Conservation (phyloP, 2,888 invertebrate species). For the Zaprionus bogoriensis region DNA sequence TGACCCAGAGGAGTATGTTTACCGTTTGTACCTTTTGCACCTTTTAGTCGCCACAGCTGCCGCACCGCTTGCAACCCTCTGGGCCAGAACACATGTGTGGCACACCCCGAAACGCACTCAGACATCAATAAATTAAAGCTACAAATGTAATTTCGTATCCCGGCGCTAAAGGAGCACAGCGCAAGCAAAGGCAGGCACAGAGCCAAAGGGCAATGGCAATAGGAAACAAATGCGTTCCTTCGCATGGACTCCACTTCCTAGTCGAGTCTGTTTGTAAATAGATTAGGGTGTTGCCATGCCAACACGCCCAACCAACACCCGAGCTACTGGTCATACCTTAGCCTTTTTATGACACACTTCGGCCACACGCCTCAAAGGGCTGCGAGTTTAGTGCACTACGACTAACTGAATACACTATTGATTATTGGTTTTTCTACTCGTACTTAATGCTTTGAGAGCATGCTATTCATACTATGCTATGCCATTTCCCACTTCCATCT, state of each 20-base stretch:
- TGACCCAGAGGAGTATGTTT: constrained; percentile 40
- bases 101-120: constrained; percentile 44
- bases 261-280: constrained; percentile 49
- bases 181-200: not conserved
- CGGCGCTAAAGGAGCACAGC: constrained; percentile 23
- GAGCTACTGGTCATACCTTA: constrained; percentile 50
- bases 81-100: constrained; percentile 22
- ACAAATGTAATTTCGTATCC: constrained; percentile 71
- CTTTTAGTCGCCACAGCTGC: constrained; percentile 15
- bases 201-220: constrained; percentile 22
- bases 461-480: too few relatives aligned
- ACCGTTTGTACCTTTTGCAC: constrained; percentile 38
- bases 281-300: constrained; percentile 71
- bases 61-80: constrained; percentile 32
- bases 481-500: too few relatives aligned
- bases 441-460: too few relatives aligned
- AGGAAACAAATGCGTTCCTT: constrained; percentile 51
- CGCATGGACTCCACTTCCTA: constrained; percentile 31
- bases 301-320: constrained; percentile 26
- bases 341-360: constrained; percentile 59
- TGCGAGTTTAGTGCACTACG: constrained; percentile 16
- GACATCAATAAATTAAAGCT: constrained; percentile 76
- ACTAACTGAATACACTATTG: not conserved
- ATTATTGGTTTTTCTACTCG: too few relatives aligned
- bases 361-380: constrained; percentile 29